Percentiles rank a stretch among this genome's conserved stretches.
Conservation (phyloP, 2,888 invertebrate species). For the Corythucha ciliata region DNA sequence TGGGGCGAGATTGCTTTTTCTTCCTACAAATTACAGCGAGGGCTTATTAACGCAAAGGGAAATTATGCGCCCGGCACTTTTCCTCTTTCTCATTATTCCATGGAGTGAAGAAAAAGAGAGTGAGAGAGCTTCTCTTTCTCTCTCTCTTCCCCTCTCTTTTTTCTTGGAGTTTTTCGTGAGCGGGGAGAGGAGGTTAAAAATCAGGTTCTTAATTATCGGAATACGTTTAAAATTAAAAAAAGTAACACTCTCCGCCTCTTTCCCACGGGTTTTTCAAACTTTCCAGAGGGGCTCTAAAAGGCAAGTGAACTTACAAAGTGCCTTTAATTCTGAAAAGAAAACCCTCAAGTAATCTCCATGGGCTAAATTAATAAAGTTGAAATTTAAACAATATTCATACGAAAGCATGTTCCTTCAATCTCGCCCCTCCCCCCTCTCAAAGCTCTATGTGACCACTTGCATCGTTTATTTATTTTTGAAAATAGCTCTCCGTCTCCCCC, state of each 20-base stretch:
- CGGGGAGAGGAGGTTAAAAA: no score
- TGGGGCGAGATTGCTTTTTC: constrained; percentile 28
- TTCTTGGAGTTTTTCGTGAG: no score
- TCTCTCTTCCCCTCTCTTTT: constrained; percentile 1
- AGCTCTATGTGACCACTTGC: no score
- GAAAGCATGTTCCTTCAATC: no score
- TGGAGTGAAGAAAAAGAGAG: no score
- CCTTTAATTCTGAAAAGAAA: constrained; percentile 25
- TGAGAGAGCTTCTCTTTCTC: constrained; percentile 13
- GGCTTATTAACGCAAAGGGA: constrained; percentile 30
- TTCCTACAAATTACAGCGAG: constrained; percentile 28
- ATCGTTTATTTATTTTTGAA: no score
- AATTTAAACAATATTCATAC: constrained; percentile 27
- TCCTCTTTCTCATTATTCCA: constrained; percentile 24
- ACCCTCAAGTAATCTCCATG: constrained; percentile 22
- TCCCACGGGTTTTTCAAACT: no score
- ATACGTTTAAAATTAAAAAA: constrained; percentile 30
- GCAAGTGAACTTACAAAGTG: constrained; percentile 24
- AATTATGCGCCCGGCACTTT: constrained; percentile 29
- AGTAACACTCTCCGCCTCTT: constrained; percentile 17
- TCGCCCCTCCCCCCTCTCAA: no score
- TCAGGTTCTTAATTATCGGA: constrained; percentile 28
- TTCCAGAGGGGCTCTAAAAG: no score
- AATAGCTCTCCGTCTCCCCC: constrained; percentile 13
- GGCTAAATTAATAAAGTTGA: constrained; percentile 26